Percentiles rank a stretch among this genome's conserved stretches.
phyloP scores from a whole-genome alignment of 2,888 invertebrate genomes.

The Limnephilus auricula region DNA sequence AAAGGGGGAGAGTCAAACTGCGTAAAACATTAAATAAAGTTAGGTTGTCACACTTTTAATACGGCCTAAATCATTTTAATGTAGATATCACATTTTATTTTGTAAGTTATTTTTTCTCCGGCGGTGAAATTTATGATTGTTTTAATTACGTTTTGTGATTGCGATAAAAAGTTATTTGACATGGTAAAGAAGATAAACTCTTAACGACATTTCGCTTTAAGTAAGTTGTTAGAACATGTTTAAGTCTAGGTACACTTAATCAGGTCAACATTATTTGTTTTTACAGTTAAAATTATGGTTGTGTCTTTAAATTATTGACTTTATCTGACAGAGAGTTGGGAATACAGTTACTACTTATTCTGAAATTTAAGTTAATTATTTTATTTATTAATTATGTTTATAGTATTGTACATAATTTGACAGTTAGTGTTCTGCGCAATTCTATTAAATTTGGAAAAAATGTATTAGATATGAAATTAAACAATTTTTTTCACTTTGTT shows the following conservation, averaged over 20 bases:
- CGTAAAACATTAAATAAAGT: neutral
- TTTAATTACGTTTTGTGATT: slow-evolving; percentile 7
- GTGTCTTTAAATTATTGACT: neutral
- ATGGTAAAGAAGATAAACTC: slow-evolving; percentile 18
- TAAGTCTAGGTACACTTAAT: neutral
- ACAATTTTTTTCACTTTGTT: too few relatives aligned
- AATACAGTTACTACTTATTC: neutral
- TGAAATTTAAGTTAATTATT: too few relatives aligned
- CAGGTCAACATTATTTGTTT: slow-evolving; percentile 28
- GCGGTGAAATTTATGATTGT: neutral
- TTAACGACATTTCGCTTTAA: slow-evolving; percentile 7
- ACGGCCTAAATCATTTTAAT: neutral
- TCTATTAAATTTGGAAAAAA: too few relatives aligned
- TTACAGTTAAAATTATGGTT: slow-evolving; percentile 14
- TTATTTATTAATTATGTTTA: too few relatives aligned
- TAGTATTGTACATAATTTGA: too few relatives aligned
- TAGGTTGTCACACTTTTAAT: neutral
- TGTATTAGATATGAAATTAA: too few relatives aligned
- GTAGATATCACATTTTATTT: neutral
- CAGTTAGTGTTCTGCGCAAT: too few relatives aligned
- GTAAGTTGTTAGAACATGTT: neutral
- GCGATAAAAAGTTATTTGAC: slow-evolving; percentile 14
- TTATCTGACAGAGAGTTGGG: neutral
- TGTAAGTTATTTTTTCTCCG: neutral
- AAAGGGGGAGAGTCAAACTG: neutral